phyloP scores from a whole-genome alignment of 2,113 vertebrate genomes.

The Cynopterus brachyotis region DNA sequence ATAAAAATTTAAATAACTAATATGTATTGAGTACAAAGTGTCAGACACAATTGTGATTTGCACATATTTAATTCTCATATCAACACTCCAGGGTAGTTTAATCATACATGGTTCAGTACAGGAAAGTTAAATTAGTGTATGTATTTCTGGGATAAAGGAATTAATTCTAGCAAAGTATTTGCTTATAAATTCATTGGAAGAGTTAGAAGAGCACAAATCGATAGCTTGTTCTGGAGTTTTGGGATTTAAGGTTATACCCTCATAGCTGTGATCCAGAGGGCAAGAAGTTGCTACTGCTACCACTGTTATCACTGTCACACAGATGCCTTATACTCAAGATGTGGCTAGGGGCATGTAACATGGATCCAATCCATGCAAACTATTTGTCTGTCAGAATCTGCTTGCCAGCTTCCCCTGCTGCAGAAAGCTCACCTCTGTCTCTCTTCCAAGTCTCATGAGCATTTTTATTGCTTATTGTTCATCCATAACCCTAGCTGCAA shows the following conservation, averaged over 20 bases:
- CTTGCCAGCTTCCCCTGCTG: not conserved
- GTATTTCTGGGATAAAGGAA: not conserved
- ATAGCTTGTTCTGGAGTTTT: not conserved
- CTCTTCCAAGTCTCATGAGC: not conserved
- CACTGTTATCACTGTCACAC: not conserved
- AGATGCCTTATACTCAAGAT: not conserved
- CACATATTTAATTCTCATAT: not conserved
- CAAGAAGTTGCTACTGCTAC: not conserved
- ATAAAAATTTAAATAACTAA: constrained; percentile 19
- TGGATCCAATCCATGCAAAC: not conserved
- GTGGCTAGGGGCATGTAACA: not conserved
- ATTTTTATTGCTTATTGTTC: not conserved
- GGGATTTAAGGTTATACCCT: not conserved
- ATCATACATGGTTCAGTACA: not conserved
- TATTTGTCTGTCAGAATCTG: not conserved
- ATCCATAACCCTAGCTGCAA: not conserved
- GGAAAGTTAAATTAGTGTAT: not conserved
- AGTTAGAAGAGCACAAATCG: not conserved
- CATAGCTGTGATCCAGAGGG: not conserved
- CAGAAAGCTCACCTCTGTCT: not conserved
- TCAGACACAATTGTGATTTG: not conserved
- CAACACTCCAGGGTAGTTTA: not conserved
- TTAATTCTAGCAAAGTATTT: not conserved
- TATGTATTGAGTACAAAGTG: not conserved
- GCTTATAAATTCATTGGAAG: not conserved